phyloP scores from a whole-genome alignment of 2,797 vertebrate genomes.

The Microctenopoma lineatum region DNA sequence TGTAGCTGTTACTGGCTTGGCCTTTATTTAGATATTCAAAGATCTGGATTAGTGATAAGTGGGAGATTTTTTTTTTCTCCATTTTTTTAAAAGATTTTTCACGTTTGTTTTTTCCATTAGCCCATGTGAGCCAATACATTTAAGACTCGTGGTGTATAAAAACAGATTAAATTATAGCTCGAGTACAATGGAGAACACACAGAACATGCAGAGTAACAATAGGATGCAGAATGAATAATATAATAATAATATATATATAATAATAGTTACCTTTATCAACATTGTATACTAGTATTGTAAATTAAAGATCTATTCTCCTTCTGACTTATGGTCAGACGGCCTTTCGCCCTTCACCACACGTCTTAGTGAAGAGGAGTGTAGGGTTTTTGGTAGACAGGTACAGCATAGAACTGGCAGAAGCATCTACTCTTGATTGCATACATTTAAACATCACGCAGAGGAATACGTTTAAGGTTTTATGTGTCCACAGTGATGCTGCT shows the following conservation, averaged over 20 bases:
- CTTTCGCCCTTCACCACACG: conserved; percentile 32
- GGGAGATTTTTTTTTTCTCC: conserved; percentile 15
- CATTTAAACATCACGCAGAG: too few species aligned
- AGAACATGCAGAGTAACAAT: background rate
- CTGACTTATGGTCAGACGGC: conserved; percentile 53
- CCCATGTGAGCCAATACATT: conserved; percentile 3
- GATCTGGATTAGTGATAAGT: too few species aligned
- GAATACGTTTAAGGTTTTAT: too few species aligned
- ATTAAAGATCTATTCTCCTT: conserved; percentile 21
- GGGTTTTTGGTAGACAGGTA: background rate
- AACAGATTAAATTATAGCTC: background rate
- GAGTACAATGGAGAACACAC: background rate
- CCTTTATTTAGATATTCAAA: conserved; percentile 9
- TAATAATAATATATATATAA: too few species aligned
- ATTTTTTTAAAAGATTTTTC: conserved; percentile 20
- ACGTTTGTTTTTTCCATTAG: background rate
- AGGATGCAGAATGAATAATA: too few species aligned
- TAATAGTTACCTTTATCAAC: background rate
- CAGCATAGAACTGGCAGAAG: too few species aligned
- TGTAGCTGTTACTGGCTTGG: background rate
- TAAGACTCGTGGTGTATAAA: background rate
- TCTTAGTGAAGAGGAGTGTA: conserved; percentile 6
- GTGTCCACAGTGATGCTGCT: too few species aligned
- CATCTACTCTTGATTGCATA: too few species aligned
- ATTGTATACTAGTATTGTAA: background rate